These are phyloP conservation scores for Solenodon paradoxus DNA, from an alignment of 2,113 vertebrate species.

Conservation along the genomic window DNA sequence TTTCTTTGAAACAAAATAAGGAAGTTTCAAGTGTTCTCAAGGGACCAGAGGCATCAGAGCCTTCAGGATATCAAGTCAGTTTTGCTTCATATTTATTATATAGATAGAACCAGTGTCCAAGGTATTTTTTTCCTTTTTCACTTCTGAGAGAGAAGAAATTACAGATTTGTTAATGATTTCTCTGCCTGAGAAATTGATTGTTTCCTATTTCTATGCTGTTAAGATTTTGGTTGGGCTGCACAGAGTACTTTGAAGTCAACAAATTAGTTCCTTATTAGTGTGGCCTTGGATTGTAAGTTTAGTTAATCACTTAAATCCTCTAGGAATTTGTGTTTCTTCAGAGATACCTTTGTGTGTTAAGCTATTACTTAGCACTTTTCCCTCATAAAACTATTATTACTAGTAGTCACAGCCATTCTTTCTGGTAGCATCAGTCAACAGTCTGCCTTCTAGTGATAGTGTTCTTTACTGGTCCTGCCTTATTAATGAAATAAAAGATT, in stretches of 20 bases:
- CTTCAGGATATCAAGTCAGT: neutral
- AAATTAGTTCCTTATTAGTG: neutral
- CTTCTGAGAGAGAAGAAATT: neutral
- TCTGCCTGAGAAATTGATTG: neutral
- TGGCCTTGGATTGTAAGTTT: neutral
- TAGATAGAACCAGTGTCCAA: neutral
- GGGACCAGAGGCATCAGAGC: neutral
- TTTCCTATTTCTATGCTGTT: neutral
- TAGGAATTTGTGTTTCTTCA: neutral
- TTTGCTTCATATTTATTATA: conserved; percentile 32
- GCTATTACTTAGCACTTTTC: neutral
- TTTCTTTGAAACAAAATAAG: conserved; percentile 19
- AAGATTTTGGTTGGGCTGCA: neutral
- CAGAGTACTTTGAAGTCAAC: neutral
- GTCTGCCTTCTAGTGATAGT: neutral
- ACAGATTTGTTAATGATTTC: neutral
- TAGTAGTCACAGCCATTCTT: neutral
- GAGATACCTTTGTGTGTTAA: neutral
- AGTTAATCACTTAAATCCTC: neutral
- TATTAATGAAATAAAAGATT: neutral
- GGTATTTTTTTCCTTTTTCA: neutral
- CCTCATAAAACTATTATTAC: neutral
- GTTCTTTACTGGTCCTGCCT: neutral
- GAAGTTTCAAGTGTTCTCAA: neutral
- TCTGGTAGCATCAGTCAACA: neutral